phyloP scores from a whole-genome alignment of 2,797 vertebrate genomes.

The Fistularia commersonii region DNA sequence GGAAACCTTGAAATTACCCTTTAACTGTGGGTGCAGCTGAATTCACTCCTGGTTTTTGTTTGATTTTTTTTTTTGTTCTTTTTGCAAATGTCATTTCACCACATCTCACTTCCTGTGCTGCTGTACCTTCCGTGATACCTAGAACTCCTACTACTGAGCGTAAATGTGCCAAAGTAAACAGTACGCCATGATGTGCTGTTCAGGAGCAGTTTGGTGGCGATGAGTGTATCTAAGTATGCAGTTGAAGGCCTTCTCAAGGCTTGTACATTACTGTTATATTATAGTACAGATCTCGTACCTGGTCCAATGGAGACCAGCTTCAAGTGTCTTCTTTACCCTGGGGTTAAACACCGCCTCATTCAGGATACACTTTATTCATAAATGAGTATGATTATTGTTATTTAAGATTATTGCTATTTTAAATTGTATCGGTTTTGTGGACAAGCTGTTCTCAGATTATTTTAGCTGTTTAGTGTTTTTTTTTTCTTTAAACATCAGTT shows the following conservation, averaged over 20 bases:
- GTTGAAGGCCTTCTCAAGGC: slow-evolving; percentile 47
- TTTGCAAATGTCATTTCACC: slow-evolving; percentile 13
- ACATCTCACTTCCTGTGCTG: slow-evolving; percentile 15
- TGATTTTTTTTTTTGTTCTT: slow-evolving; percentile 22
- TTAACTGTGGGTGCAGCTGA: slow-evolving; percentile 38
- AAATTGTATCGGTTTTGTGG: slow-evolving; percentile 57
- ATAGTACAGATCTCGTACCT: slow-evolving; percentile 65
- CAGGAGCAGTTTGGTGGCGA: slow-evolving; percentile 23
- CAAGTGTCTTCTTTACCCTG: slow-evolving; percentile 66
- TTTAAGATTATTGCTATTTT: slow-evolving; percentile 61
- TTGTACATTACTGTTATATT: slow-evolving; percentile 67
- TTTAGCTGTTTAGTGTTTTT: slow-evolving; percentile 39
- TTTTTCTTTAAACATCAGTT: slow-evolving; percentile 32
- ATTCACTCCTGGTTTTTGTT: not conserved
- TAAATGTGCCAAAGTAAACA: slow-evolving; percentile 68
- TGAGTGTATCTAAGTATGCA: slow-evolving; percentile 48
- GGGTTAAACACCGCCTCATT: slow-evolving; percentile 51
- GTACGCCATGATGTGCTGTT: slow-evolving; percentile 36
- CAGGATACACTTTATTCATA: slow-evolving; percentile 54
- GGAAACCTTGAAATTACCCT: slow-evolving; percentile 46
- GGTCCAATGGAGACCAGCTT: slow-evolving; percentile 61
- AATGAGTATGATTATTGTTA: slow-evolving; percentile 50
- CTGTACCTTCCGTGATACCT: slow-evolving; percentile 18
- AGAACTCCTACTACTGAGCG: slow-evolving; percentile 27
- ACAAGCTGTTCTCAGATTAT: slow-evolving; percentile 62